Evolutionary conservation across 2,797 vertebrate species (phyloP).

Genomic region (Paramormyrops hopkinsi): DNA sequence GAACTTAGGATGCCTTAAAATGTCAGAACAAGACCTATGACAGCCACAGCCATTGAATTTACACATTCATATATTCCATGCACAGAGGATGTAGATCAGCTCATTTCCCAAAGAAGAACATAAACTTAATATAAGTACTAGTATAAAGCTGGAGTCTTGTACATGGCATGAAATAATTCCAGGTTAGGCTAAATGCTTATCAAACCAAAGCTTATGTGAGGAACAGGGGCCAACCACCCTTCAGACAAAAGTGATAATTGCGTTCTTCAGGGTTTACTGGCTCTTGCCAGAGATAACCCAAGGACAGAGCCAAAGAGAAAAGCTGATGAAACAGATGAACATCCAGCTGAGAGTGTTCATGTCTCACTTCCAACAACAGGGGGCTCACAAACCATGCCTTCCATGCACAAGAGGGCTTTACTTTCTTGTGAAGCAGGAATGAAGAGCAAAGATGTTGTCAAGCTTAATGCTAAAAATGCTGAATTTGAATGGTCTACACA

Average conservation of each 20-base stretch:
- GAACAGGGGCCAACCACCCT: neutral
- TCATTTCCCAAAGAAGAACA: neutral
- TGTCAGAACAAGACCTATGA: neutral
- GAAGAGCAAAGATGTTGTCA: neutral
- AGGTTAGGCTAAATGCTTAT: neutral
- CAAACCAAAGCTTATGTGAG: neutral
- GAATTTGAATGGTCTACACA: neutral
- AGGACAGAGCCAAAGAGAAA: neutral
- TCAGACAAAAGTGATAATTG: neutral
- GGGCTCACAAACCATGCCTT: neutral
- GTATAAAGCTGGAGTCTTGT: neutral
- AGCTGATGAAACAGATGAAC: neutral
- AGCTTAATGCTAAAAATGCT: neutral
- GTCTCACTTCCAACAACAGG: neutral
- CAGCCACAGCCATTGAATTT: neutral
- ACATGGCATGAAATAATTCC: neutral
- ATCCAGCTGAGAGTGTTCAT: neutral
- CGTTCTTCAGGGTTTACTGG: neutral
- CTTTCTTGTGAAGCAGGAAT: neutral
- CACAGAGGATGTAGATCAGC: neutral
- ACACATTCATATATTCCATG: neutral
- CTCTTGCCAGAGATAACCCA: neutral
- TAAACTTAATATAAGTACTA: neutral
- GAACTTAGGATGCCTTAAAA: neutral
- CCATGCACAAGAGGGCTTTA: neutral